Conservation (phyloP, 2,113 vertebrate genomes). For the Harpagus bidentatus region DNA sequence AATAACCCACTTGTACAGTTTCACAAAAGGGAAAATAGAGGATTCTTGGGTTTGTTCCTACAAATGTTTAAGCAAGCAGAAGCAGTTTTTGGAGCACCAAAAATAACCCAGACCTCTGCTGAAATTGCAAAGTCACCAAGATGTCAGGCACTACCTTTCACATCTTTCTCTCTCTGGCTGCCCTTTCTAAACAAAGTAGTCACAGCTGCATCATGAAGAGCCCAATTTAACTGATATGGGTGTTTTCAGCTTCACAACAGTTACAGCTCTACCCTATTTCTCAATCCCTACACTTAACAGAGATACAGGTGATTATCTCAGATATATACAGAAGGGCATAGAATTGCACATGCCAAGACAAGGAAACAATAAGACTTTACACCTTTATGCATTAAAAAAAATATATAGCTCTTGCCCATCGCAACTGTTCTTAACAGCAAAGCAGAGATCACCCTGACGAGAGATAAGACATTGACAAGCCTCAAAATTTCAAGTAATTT, state of each 20-base stretch:
- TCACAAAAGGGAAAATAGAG: not conserved
- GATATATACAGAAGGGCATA: not conserved
- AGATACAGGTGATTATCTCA: not conserved
- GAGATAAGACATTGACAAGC: not conserved
- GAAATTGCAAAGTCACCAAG: not conserved
- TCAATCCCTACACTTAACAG: not conserved
- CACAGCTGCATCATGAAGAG: not conserved
- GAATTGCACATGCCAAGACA: not conserved
- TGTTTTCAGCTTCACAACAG: not conserved
- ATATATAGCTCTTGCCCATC: not conserved
- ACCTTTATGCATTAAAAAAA: not conserved
- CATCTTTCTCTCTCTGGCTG: not conserved
- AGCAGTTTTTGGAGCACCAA: not conserved
- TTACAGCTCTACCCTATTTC: not conserved
- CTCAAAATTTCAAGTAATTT: not conserved
- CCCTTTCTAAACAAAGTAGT: not conserved
- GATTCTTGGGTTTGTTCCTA: not conserved
- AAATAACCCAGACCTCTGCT: not conserved
- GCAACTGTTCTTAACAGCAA: accelerated
- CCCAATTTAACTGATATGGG: not conserved
- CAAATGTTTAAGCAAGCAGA: not conserved
- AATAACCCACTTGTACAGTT: not conserved
- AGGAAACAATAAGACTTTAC: not conserved
- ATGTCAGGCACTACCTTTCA: not conserved
- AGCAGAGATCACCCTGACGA: not conserved